Evolutionary conservation across 2,888 invertebrate genomes (phyloP).

Genomic region (Leuctra nigra): DNA sequence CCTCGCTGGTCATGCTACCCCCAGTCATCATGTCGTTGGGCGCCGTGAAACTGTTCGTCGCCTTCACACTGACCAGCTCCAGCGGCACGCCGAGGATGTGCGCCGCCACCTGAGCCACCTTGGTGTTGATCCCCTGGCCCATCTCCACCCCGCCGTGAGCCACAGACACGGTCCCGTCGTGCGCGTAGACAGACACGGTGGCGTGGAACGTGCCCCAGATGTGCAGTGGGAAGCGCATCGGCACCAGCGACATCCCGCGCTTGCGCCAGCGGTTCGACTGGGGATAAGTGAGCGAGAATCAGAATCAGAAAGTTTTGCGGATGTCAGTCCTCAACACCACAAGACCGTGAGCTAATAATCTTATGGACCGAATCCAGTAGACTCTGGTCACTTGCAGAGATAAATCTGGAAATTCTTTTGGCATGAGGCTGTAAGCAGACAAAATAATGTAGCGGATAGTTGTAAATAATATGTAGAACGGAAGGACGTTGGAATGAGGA

Average conservation of each 20-base stretch:
- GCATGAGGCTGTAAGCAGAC: too few relatives aligned
- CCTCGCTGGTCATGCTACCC: constrained; percentile 65
- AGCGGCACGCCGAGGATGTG: constrained; percentile 61
- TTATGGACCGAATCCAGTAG: too few relatives aligned
- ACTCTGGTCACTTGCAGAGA: too few relatives aligned
- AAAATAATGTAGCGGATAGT: too few relatives aligned
- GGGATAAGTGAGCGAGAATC: neutral
- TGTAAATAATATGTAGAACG: too few relatives aligned
- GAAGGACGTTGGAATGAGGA: too few relatives aligned
- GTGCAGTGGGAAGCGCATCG: constrained; percentile 58
- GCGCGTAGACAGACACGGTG: constrained; percentile 58
- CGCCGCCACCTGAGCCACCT: constrained; percentile 69
- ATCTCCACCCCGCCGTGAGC: constrained; percentile 67
- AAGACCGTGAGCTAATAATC: too few relatives aligned
- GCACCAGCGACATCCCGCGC: constrained; percentile 56
- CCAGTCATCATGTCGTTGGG: constrained; percentile 63
- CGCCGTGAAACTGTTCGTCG: constrained; percentile 53
- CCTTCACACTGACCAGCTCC: constrained; percentile 56
- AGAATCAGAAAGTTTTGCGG: too few relatives aligned
- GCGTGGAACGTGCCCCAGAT: constrained; percentile 49
- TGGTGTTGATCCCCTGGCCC: constrained; percentile 79
- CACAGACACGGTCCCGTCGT: constrained; percentile 63
- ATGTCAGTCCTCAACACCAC: too few relatives aligned
- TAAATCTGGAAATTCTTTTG: too few relatives aligned
- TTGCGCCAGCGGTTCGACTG: constrained; percentile 43